A percentile compares a stretch with the other conserved stretches of the same genome.
Evolutionary conservation across 1,140 invertebrate genomes (phyloP).

Genomic region (Chironomus striatipennis): DNA sequence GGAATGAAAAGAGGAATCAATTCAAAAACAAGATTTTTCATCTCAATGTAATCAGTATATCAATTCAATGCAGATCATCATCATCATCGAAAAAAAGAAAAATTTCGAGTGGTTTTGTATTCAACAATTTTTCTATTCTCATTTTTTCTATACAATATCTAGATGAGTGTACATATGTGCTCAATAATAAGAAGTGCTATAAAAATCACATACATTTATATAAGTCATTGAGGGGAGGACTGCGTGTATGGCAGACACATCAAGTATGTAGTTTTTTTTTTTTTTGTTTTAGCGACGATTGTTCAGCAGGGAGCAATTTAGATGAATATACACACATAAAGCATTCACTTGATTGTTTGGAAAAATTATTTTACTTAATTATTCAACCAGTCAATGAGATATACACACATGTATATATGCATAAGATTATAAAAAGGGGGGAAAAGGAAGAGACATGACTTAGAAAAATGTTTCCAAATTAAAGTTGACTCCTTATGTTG

Average conservation of each 20-base stretch:
- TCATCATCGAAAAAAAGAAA: background rate
- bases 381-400: background rate
- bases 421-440: no score
- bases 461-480: background rate
- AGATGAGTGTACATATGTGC: background rate
- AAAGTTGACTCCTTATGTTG: background rate
- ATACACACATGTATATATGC: background rate
- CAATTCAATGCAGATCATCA: no score
- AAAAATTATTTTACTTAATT: conserved; percentile 10
- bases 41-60: no score
- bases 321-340: background rate
- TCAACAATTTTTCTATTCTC: background rate
- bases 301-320: background rate
- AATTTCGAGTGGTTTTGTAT: background rate
- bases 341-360: background rate
- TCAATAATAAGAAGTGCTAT: background rate
- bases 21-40: no score
- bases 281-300: no score
- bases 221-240: background rate
- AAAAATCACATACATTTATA: background rate
- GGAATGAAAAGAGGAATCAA: no score
- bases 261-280: background rate
- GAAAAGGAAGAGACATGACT: no score
- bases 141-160: background rate
- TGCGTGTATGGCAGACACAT: background rate